These are phyloP conservation scores for Listronotus bonariensis DNA, from an alignment of 1,140 invertebrate genomes.

Conservation along the genomic window DNA sequence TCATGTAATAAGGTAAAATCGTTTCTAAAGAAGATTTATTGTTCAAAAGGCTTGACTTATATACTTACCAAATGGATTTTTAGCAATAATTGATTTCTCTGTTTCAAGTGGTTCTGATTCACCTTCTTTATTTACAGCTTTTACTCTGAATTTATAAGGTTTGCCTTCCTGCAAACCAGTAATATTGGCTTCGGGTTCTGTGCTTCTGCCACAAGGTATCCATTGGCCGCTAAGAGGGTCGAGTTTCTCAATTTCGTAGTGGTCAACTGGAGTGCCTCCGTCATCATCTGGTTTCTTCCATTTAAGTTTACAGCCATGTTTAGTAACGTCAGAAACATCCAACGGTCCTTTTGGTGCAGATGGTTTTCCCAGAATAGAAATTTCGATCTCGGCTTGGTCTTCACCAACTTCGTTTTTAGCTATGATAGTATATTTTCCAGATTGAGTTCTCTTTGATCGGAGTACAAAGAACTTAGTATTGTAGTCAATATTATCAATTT, in stretches of 20 bases:
- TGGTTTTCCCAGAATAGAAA: conserved; percentile 85
- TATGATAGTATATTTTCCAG: conserved; percentile 90
- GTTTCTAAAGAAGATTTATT: too few relatives aligned
- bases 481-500: conserved; percentile 85
- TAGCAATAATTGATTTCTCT: conserved; percentile 92
- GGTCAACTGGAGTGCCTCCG: conserved; percentile 88
- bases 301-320: conserved; percentile 90
- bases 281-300: conserved; percentile 95
- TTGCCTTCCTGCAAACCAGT: conserved; percentile 91
- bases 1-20: too few relatives aligned
- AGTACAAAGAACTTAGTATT: conserved; percentile 89
- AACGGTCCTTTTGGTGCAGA: conserved; percentile 84
- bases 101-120: conserved; percentile 95
- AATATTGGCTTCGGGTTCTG: conserved; percentile 80
- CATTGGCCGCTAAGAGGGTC: conserved; percentile 92
- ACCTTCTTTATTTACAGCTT: conserved; percentile 98
- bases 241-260: conserved; percentile 97
- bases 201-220: conserved; percentile 84
- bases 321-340: conserved; percentile 87
- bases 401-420: conserved; percentile 94
- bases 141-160: conserved; percentile 97
- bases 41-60: too few relatives aligned
- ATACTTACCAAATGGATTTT: conserved; percentile 92
- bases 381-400: conserved; percentile 89
- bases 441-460: conserved; percentile 78